Conservation (phyloP, 2,888 invertebrate genomes). For the Galerucella nymphaeae region DNA sequence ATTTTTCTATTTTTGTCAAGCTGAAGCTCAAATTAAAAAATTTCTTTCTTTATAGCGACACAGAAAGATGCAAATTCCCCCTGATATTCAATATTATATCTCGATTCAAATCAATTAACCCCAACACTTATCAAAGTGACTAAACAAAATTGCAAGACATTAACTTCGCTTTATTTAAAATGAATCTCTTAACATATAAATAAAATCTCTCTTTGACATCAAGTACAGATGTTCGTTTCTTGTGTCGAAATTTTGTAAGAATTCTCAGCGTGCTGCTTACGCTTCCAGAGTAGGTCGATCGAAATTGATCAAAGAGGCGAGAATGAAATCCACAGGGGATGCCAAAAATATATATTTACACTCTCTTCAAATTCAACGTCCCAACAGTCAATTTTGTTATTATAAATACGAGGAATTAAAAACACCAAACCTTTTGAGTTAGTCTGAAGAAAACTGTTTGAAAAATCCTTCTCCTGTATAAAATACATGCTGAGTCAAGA, state of each 20-base stretch:
- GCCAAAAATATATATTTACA: neutral
- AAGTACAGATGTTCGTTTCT: conserved; percentile 60
- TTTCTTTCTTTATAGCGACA: neutral
- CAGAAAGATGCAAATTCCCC: neutral
- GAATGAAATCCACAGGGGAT: conserved; percentile 62
- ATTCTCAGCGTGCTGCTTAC: conserved; percentile 54
- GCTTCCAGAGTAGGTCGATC: conserved; percentile 52
- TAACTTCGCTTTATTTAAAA: conserved; percentile 8
- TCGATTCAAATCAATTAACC: neutral
- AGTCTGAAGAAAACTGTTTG: no score
- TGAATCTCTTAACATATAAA: neutral
- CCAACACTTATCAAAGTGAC: conserved; percentile 1
- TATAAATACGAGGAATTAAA: neutral
- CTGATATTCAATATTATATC: neutral
- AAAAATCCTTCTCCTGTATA: no score
- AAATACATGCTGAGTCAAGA: no score
- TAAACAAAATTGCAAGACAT: neutral
- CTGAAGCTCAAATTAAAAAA: neutral
- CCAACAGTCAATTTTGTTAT: neutral
- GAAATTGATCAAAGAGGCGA: conserved; percentile 60
- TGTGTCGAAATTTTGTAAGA: conserved; percentile 46
- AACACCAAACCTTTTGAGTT: no score
- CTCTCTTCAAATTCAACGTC: neutral
- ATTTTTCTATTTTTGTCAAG: neutral
- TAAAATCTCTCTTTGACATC: conserved; percentile 56